Conservation (phyloP, 2,113 vertebrate genomes). For the Alaudala cheleensis region DNA sequence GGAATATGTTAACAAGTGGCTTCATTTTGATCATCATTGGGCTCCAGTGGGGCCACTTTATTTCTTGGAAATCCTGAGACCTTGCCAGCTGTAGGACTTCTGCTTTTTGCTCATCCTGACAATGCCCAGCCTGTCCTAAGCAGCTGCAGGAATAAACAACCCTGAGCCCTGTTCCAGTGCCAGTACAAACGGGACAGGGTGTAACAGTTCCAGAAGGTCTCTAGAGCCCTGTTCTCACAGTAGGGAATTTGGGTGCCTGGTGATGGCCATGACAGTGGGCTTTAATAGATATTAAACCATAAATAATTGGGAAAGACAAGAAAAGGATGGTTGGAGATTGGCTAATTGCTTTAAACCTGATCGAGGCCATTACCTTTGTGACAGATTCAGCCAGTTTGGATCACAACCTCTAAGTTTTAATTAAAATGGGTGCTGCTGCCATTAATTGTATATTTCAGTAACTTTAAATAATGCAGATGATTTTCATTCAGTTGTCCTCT, state of each 20-base stretch:
- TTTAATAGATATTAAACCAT: not conserved
- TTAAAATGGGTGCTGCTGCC: constrained; percentile 2
- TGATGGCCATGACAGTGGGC: not conserved
- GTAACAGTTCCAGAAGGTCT: not conserved
- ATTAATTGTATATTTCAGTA: constrained; percentile 24
- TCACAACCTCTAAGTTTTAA: constrained; percentile 19
- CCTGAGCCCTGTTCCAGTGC: accelerated
- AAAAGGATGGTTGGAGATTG: not conserved
- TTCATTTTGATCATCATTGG: not conserved
- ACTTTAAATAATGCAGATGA: constrained; percentile 30
- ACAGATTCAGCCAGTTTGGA: not conserved
- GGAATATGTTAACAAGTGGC: not conserved
- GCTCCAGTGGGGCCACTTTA: not conserved
- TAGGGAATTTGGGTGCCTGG: not conserved
- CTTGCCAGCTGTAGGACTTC: not conserved
- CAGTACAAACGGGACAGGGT: not conserved
- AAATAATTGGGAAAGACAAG: not conserved
- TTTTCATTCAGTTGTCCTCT: constrained; percentile 36
- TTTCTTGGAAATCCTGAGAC: not conserved
- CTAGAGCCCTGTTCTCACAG: not conserved
- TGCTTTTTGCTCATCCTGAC: not conserved
- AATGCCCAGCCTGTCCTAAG: not conserved
- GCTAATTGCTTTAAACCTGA: not conserved
- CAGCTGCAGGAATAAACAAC: not conserved
- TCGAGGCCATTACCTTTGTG: not conserved